Percentiles rank a stretch among this genome's conserved stretches.
Evolutionary conservation across 2,113 vertebrate species (phyloP).

Genomic region (Willisornis vidua): DNA sequence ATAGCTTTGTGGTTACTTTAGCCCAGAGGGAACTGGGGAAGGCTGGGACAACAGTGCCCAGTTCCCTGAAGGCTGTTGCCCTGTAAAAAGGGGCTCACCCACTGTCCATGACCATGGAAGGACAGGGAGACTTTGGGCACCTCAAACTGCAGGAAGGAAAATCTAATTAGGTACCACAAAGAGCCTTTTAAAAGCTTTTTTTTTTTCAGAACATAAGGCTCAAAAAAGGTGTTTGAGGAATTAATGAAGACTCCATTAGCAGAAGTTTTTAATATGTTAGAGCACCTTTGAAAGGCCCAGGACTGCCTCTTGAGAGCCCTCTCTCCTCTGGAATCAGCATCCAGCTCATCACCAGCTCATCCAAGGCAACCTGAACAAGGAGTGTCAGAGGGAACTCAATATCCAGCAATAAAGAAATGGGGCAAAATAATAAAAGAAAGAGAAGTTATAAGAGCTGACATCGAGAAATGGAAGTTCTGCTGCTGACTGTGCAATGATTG

Average conservation of each 20-base stretch:
- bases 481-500: background rate
- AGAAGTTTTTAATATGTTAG: background rate
- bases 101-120: fast-evolving
- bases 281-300: background rate
- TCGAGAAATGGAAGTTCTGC: background rate
- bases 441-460: background rate
- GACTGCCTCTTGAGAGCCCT: background rate
- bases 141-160: background rate
- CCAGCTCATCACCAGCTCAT: background rate
- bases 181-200: background rate
- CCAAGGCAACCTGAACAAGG: background rate
- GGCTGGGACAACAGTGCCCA: background rate
- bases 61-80: background rate
- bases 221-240: background rate
- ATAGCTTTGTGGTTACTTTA: background rate
- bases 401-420: background rate
- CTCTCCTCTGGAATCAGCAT: background rate
- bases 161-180: background rate
- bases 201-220: background rate
- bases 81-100: background rate
- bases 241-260: background rate
- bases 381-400: background rate
- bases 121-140: background rate
- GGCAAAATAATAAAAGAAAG: background rate
- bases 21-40: background rate